Evolutionary conservation across 2,888 invertebrate species (phyloP), one percentile per base, ranked within the genome.

Genomic region (Ypsolopha scabrella): DNA sequence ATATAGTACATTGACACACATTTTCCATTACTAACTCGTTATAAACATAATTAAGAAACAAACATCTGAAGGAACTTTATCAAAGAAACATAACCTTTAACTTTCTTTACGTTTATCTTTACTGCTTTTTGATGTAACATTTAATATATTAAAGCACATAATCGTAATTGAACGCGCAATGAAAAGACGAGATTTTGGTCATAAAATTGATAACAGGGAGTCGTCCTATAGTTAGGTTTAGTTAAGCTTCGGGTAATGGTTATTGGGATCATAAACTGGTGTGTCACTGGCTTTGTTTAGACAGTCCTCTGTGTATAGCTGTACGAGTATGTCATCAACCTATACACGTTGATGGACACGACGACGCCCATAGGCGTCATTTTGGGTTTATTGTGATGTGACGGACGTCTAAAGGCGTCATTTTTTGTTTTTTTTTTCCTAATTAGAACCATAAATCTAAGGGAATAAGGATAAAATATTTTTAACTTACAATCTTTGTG

Each of bases 191-290:
- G 46, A 35, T 46, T 46, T 33, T 24, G 46, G n/a, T 54, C 55
- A 60, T 68, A 64, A 65, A 67, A 54, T 51, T 60, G 68, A 69
- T 67, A 68, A 65, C 62, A 33, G 45, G 58, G 59, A 60, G 64
- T 67, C 60, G 63, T 65, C 64, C 60, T 43, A 45, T 45, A 53
- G 55, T 60, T 56, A 58, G 56, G 53, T 54, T 48, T 45, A 53
- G 55, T 60, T 56, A 58, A 56, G 53, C 54, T 48, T 54, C 55
- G 53, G 56, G 60, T 65, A 61, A 64, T 56, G 62, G 60, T 64
- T 64, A 65, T 61, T 54, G 60, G 52, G 54, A 55, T 56, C 59
- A 60, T 68, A 64, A 67, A 68, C 56, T 55, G n/a, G n/a, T n/a
- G n/a, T n/a, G n/a, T n/a, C n/a, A n/a, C n/a, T n/a, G 24, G 24